Base-by-base conservation (phyloP, 2,113 vertebrate genomes). In the Anthoscopus minutus region DNA sequence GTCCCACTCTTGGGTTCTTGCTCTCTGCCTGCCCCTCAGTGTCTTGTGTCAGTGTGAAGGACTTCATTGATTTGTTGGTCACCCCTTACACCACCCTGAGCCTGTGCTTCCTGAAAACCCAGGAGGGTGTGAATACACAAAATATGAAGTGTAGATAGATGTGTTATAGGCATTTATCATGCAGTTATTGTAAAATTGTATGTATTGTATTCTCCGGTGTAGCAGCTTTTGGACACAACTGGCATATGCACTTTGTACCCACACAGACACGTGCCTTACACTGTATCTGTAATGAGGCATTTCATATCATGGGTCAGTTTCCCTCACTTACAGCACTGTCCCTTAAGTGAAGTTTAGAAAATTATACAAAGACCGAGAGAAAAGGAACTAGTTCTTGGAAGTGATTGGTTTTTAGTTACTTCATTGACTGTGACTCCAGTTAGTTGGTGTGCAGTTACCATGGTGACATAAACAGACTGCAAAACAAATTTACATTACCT, bases 1-100 rank as follows among this genome's bases (percentile, higher is more conserved):
- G 9, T 47, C 38, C 44, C n/a, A 33, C n/a, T 31, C 40, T 45
- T 8, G 6, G 30, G 2, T 37, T 51, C 45, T 44, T 5, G 9
- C 12, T 30, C 15, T 25, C 11, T 6, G 14, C 17, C 23, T 21
- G 2, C 3, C 11, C 10, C 4, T 2, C 47, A 2, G 0, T 47
- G 22, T 24, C 23, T 23, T 15, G 6, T 65, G 72, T 51, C 13
- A 56, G 35, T 45, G 20, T 40, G 47, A 30, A 18, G 48, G 11
- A 2, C 37, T 83, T 37, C 56, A 77, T 8, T 2, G 19, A 17
- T 80, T 71, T 78, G 6, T 1, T 70, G 74, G 72, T 58, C 23
- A 10, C 33, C 6, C 15, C 5, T 72, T 60, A 30, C 4, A 3
- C 35, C 10, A 9, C 35, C 28, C 33, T 50, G 60, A 61, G 28